Percentiles rank a stretch among this genome's conserved stretches.
phyloP scores from a whole-genome alignment of 2,113 vertebrate genomes.

The Chloebia gouldiae region DNA sequence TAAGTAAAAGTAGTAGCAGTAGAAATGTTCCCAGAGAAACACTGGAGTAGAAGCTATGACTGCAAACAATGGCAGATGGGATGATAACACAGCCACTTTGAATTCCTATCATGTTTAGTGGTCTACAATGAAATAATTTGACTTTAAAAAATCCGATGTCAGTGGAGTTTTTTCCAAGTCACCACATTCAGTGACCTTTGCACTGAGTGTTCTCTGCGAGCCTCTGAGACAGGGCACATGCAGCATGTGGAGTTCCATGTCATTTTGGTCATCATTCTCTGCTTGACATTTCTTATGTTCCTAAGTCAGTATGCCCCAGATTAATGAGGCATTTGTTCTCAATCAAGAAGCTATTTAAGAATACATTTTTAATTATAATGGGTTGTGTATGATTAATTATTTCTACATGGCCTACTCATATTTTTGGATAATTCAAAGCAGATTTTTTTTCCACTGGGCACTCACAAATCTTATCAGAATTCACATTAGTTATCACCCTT shows the following conservation, averaged over 20 bases:
- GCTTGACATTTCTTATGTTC: conserved; percentile 70
- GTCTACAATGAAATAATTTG: not conserved
- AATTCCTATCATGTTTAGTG: not conserved
- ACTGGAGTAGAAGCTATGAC: not conserved
- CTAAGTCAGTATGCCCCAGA: conserved; percentile 69
- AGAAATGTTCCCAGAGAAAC: not conserved
- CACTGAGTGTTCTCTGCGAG: conserved; percentile 7
- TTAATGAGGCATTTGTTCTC: conserved; percentile 82
- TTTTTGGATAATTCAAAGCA: conserved; percentile 60
- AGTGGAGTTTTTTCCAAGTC: conserved; percentile 14
- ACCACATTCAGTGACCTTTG: conserved; percentile 34
- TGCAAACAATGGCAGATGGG: not conserved
- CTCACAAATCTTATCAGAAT: conserved; percentile 18
- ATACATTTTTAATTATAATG: conserved; percentile 77
- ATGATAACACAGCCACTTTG: not conserved
- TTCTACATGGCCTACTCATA: conserved; percentile 65
- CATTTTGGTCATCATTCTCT: conserved; percentile 68
- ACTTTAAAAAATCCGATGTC: not conserved
- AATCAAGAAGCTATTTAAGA: conserved; percentile 76
- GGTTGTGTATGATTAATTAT: conserved; percentile 76
- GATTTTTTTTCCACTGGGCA: not conserved
- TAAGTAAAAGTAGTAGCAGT: not conserved
- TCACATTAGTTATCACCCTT: not conserved
- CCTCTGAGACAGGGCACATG: conserved; percentile 13
- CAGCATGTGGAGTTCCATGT: conserved; percentile 41